These are phyloP conservation scores for Psittacula derbiana DNA, from an alignment of 2,797 vertebrate species.

Conservation along the genomic window DNA sequence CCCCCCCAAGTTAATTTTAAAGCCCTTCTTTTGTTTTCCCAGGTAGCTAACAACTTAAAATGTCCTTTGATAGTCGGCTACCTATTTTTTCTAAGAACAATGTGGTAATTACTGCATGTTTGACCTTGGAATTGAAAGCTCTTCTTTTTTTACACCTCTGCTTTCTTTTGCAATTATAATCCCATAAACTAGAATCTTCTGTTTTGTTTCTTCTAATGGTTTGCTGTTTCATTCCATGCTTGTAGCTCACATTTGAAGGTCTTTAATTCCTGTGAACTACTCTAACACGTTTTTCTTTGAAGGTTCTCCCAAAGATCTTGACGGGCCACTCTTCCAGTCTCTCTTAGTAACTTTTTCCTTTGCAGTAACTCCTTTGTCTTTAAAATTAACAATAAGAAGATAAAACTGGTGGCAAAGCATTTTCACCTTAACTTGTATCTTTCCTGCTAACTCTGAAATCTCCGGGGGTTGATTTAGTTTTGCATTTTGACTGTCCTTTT, in stretches of 20 bases:
- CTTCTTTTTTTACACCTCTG: constrained; percentile 51
- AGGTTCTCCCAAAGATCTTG: constrained; percentile 86
- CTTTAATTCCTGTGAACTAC: constrained; percentile 81
- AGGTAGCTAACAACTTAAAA: constrained; percentile 62
- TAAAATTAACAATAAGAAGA: constrained; percentile 32
- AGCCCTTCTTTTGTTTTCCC: constrained; percentile 50
- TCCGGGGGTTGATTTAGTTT: constrained; percentile 77
- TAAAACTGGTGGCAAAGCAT: constrained; percentile 12
- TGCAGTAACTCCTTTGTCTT: constrained; percentile 82
- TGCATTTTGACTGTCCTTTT: constrained; percentile 81
- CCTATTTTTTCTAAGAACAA: constrained; percentile 77
- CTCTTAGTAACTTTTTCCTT: constrained; percentile 84
- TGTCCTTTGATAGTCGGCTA: constrained; percentile 54
- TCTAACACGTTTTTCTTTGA: constrained; percentile 85
- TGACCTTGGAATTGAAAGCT: constrained; percentile 56
- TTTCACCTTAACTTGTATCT: constrained; percentile 70
- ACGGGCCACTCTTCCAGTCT: constrained; percentile 82
- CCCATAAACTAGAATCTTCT: constrained; percentile 54
- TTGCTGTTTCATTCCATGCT: constrained; percentile 82
- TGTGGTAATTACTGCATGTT: constrained; percentile 69
- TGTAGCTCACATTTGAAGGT: constrained; percentile 78
- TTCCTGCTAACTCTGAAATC: constrained; percentile 72
- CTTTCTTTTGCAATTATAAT: constrained; percentile 68
- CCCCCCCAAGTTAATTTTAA: constrained; percentile 55
- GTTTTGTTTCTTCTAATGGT: constrained; percentile 74